Percentiles rank a stretch among this genome's conserved stretches.
Conservation (phyloP, 2,797 vertebrate genomes). For the Sciurus vulgaris region DNA sequence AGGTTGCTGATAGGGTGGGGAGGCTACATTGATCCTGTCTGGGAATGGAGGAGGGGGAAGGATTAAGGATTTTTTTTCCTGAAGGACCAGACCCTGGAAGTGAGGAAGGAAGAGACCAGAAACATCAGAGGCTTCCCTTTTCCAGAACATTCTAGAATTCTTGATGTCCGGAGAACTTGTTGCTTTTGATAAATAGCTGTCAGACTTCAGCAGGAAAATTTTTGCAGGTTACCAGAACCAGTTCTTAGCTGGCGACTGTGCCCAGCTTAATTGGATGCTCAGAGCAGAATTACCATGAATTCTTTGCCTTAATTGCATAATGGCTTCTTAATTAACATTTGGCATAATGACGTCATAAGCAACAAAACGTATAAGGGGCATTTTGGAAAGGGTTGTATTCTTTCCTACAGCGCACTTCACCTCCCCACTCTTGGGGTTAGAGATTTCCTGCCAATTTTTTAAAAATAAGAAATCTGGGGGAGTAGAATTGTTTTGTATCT, state of each 20-base stretch:
- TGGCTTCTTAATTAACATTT: conserved; percentile 52
- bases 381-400: background rate
- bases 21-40: background rate
- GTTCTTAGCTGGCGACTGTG: background rate
- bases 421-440: background rate
- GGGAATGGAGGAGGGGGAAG: no score
- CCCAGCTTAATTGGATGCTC: background rate
- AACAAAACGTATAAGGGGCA: background rate
- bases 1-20: background rate
- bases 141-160: background rate
- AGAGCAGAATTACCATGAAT: background rate
- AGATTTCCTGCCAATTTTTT: background rate
- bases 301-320: conserved; percentile 44
- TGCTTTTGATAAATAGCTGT: background rate
- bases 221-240: background rate
- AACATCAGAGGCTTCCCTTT: background rate
- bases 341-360: conserved; percentile 3
- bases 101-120: background rate
- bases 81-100: background rate
- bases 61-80: background rate
- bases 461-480: background rate
- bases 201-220: background rate
- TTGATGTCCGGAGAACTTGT: background rate
- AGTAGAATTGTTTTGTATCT: background rate
- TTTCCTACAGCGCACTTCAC: background rate